Percentiles rank a stretch among this genome's conserved stretches.
phyloP scores from a whole-genome alignment of 2,113 vertebrate species.

The Rhea americana region DNA sequence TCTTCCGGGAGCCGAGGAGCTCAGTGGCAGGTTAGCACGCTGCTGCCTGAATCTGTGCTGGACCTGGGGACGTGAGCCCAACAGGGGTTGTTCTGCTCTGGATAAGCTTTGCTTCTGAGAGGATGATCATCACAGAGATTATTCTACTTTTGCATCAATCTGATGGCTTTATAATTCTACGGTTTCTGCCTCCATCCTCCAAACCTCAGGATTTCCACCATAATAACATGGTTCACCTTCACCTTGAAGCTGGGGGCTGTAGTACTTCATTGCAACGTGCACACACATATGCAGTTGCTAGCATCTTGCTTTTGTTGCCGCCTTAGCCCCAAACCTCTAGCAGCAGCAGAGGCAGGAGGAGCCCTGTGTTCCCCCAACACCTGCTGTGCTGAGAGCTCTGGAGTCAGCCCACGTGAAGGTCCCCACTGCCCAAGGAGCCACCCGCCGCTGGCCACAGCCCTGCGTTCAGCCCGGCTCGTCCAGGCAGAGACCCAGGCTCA shows the following conservation, averaged over 20 bases:
- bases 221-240: neutral
- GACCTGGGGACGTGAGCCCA: too few relatives aligned
- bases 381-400: neutral
- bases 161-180: neutral
- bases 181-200: neutral
- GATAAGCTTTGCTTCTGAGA: neutral
- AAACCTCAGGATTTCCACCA: fast-evolving
- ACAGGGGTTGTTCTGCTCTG: neutral
- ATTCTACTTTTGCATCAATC: neutral
- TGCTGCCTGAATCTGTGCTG: neutral
- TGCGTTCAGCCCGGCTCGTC: too few relatives aligned
- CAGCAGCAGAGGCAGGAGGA: neutral
- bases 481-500: neutral
- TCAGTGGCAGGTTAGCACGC: neutral
- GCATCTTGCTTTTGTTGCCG: fast-evolving
- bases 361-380: neutral
- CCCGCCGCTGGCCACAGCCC: too few relatives aligned
- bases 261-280: neutral
- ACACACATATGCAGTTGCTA: fast-evolving
- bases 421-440: too few relatives aligned
- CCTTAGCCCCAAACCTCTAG: fast-evolving
- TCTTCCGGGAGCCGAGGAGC: neutral
- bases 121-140: neutral
- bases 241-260: fast-evolving
- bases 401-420: too few relatives aligned